These are phyloP conservation scores for Ennomos quercinarius DNA, from an alignment of 2,888 invertebrate species.

Conservation along the genomic window DNA sequence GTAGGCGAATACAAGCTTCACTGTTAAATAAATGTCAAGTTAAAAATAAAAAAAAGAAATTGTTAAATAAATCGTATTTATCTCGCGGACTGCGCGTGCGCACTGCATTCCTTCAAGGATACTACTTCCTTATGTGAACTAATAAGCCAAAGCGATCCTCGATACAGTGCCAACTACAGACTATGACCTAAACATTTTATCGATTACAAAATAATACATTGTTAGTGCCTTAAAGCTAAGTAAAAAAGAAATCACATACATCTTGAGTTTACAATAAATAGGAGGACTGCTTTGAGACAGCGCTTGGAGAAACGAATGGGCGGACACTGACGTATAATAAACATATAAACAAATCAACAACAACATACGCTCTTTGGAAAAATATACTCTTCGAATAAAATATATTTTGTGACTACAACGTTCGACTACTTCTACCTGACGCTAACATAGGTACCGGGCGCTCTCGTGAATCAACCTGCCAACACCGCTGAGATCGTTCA, in stretches of 20 bases:
- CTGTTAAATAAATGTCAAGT: conserved; percentile 66
- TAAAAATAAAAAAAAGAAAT: conserved; percentile 49
- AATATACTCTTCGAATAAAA: conserved; percentile 59
- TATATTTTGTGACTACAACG: conserved; percentile 70
- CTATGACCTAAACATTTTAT: conserved; percentile 53
- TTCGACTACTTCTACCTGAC: conserved; percentile 61
- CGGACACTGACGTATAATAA: conserved; percentile 65
- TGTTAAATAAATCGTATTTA: conserved; percentile 41
- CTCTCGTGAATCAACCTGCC: conserved; percentile 10
- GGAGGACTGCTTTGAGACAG: conserved; percentile 75
- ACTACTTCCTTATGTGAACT: conserved; percentile 73
- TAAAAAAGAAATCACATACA: conserved; percentile 80
- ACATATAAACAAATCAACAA: conserved; percentile 62
- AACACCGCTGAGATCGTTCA: not conserved
- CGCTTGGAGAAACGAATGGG: conserved; percentile 77
- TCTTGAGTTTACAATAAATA: conserved; percentile 79
- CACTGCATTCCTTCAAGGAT: conserved; percentile 58
- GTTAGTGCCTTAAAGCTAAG: conserved; percentile 78
- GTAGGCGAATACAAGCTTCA: conserved; percentile 71
- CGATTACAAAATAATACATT: conserved; percentile 38
- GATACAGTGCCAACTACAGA: conserved; percentile 47
- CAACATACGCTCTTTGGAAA: conserved; percentile 77
- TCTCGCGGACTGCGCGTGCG: conserved; percentile 43
- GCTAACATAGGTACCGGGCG: conserved; percentile 26
- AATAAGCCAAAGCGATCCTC: conserved; percentile 79